phyloP scores from a whole-genome alignment of 2,888 invertebrate species.

The Standfussiana lucernea region DNA sequence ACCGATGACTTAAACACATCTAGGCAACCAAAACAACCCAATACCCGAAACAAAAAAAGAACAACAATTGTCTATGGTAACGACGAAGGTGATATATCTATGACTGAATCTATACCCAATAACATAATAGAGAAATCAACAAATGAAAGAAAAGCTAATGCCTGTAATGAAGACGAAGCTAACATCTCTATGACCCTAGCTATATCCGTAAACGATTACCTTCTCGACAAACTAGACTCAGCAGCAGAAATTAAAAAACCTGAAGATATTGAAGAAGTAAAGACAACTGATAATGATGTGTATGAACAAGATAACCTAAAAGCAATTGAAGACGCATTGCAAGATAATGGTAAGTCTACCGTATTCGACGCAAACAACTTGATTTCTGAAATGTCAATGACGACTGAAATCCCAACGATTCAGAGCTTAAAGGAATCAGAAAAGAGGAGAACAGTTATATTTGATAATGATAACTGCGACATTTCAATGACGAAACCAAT shows the following conservation, averaged over 20 bases:
- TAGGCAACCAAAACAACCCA: neutral
- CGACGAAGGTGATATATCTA: slow-evolving; percentile 48
- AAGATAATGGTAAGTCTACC: slow-evolving; percentile 5
- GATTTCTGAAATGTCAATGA: slow-evolving; percentile 35
- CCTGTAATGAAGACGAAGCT: slow-evolving; percentile 54
- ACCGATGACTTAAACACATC: neutral
- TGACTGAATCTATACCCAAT: slow-evolving; percentile 66
- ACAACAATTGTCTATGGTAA: slow-evolving; percentile 40
- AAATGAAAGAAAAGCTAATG: slow-evolving; percentile 37
- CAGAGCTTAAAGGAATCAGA: slow-evolving; percentile 23
- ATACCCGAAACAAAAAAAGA: neutral
- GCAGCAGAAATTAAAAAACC: neutral
- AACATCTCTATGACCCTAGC: slow-evolving; percentile 55
- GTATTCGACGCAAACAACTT: neutral
- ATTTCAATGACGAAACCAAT: slow-evolving; percentile 57
- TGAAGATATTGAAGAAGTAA: slow-evolving; percentile 4
- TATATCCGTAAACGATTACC: slow-evolving; percentile 49
- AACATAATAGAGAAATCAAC: slow-evolving; percentile 49
- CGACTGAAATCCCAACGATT: slow-evolving; percentile 9
- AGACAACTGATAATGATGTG: slow-evolving; percentile 14
- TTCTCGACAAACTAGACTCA: slow-evolving; percentile 51
- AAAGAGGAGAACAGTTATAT: slow-evolving; percentile 26
- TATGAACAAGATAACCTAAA: slow-evolving; percentile 7
- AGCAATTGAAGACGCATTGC: neutral
- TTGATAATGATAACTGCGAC: slow-evolving; percentile 39